Conservation (phyloP, 2,797 vertebrate species). For the Euthynnus affinis region DNA sequence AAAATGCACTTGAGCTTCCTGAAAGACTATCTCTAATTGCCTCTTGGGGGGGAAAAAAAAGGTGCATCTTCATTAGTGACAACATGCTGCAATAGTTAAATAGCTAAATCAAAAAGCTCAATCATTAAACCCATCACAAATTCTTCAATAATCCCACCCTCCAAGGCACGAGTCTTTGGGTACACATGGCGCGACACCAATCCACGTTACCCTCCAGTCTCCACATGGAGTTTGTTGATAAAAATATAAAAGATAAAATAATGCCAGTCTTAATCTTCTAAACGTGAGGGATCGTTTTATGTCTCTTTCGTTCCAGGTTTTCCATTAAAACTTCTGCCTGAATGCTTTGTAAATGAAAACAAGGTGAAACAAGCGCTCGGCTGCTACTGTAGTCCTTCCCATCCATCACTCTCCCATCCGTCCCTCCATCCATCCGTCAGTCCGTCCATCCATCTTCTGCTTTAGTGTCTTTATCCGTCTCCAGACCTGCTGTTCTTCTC, state of each 20-base stretch:
- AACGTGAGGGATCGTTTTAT: not conserved
- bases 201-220: not conserved
- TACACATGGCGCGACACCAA: not conserved
- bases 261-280: not conserved
- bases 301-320: not conserved
- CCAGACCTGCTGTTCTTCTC: not conserved
- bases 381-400: not conserved
- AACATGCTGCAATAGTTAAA: too few relatives aligned
- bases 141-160: not conserved
- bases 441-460: slow-evolving; percentile 4
- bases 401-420: not conserved
- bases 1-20: too few relatives aligned
- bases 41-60: too few relatives aligned
- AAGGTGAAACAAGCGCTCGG: too few relatives aligned
- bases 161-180: too few relatives aligned
- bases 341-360: not conserved
- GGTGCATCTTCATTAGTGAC: too few relatives aligned
- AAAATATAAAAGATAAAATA: not conserved
- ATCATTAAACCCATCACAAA: too few relatives aligned
- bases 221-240: not conserved
- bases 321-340: not conserved
- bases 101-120: too few relatives aligned
- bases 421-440: not conserved
- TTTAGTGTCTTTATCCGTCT: slow-evolving; percentile 8
- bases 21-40: too few relatives aligned